Evolutionary conservation across 2,113 vertebrate species (phyloP).

Genomic region (Catharus minimus): DNA sequence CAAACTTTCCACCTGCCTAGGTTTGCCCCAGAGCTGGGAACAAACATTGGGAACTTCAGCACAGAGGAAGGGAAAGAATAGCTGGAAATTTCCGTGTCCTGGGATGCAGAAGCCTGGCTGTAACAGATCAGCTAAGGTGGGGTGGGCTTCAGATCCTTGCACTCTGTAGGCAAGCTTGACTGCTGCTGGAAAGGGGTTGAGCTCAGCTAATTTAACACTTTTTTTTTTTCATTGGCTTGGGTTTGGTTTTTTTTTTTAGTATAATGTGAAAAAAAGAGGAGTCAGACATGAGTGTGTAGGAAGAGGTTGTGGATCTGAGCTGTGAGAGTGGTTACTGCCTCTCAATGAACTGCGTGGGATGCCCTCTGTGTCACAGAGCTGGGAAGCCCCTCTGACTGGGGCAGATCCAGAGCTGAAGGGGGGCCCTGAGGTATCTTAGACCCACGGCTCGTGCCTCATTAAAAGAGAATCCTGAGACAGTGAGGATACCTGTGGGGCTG

Average conservation of each 20-base stretch:
- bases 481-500: background rate
- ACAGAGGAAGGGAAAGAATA: background rate
- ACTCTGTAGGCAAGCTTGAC: background rate
- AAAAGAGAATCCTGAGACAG: background rate
- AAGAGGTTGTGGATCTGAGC: background rate
- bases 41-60: background rate
- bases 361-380: background rate
- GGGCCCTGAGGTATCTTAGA: background rate
- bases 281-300: background rate
- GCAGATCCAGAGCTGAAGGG: background rate
- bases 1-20: constrained; percentile 28
- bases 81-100: constrained; percentile 36
- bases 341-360: background rate
- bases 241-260: background rate
- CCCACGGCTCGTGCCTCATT: rapidly evolving
- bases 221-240: background rate
- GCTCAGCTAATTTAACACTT: background rate
- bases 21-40: background rate
- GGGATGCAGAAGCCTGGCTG: background rate
- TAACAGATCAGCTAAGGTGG: background rate
- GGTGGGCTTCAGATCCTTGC: background rate
- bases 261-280: background rate
- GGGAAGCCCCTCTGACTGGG: background rate
- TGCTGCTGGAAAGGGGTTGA: background rate
- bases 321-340: background rate